phyloP scores from a whole-genome alignment of 2,888 invertebrate genomes.

The Latrodectus elegans region DNA sequence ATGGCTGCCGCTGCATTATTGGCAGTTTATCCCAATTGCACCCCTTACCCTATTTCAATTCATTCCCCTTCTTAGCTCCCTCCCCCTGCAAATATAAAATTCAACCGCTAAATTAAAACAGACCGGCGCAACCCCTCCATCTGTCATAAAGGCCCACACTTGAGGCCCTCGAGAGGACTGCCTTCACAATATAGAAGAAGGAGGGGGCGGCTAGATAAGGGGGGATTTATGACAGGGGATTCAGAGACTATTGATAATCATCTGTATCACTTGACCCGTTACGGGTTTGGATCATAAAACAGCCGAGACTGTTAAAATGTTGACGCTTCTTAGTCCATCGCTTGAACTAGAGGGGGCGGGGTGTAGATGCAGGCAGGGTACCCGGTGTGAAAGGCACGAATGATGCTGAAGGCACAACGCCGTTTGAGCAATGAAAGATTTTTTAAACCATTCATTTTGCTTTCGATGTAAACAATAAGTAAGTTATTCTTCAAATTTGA shows the following conservation, averaged over 20 bases:
- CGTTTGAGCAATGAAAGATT: no score
- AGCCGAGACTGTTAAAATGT: slow-evolving; percentile 56
- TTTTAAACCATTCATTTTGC: no score
- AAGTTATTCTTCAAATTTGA: no score
- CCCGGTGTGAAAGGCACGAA: background rate
- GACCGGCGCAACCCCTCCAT: slow-evolving; percentile 11
- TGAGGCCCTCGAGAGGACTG: slow-evolving; percentile 8
- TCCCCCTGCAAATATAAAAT: slow-evolving; percentile 61
- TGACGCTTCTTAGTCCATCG: slow-evolving; percentile 1
- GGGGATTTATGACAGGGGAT: slow-evolving; percentile 25
- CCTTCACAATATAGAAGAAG: background rate
- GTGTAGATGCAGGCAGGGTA: slow-evolving; percentile 1
- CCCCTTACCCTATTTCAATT: slow-evolving; percentile 8
- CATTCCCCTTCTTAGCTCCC: slow-evolving; percentile 7
- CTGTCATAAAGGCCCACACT: background rate
- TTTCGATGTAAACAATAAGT: no score
- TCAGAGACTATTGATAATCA: slow-evolving; percentile 49
- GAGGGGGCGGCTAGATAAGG: background rate
- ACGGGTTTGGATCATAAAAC: slow-evolving; percentile 51
- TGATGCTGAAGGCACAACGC: no score
- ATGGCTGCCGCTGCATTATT: slow-evolving; percentile 41
- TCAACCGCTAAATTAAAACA: slow-evolving; percentile 65
- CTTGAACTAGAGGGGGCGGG: slow-evolving; percentile 32
- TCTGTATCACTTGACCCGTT: slow-evolving; percentile 67
- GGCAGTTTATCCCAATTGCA: slow-evolving; percentile 63